Base-by-base conservation (phyloP, 2,888 invertebrate species). In the Euzetes globulus region DNA sequence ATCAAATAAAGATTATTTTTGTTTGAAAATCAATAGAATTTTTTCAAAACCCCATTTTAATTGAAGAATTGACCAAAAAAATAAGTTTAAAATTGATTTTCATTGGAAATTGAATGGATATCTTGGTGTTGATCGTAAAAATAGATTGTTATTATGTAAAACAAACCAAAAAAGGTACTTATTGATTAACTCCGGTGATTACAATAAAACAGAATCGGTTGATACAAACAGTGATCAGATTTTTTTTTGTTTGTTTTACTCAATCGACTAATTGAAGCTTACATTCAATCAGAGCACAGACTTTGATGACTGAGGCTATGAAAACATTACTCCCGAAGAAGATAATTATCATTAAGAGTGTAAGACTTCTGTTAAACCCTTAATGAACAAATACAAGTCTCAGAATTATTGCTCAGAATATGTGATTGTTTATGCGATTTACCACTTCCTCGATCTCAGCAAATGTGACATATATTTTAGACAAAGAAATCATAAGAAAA, bases 1-100 rank as follows among this genome's bases (percentile, higher is more conserved):
- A 25, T 22, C n/a, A 55, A 55, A 25, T 25, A 55, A 55, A 55
- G 55, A 55, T 55, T 55, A 55, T 55, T 55, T 55, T 55, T 55
- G 13, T 55, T 25, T 55, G 3, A 55, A 55, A 55, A 50, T 50
- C n/a, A 50, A 50, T n/a, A 2, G 17, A 50, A 50, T 50, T 50
- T 50, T n/a, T 2, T n/a, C n/a, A 5, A 50, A 50, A 50, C 17
- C n/a, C 2, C 2, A 5, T n/a, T 5, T 50, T 1, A 50, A 50
- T n/a, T 2, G n/a, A 50, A n/a, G n/a, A n/a, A 5, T n/a, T 50
- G n/a, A 50, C n/a, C 2, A 50, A 41, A 11, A 41, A 41, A 11
- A 41, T 41, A 41, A 41, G 41, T 13, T 1, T 13, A 41, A 13
- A 41, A 41, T 41, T 41, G n/a, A n/a, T n/a, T n/a, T n/a, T n/a